Conservation (phyloP, 2,113 vertebrate species). For the Rafetus swinhoei region DNA sequence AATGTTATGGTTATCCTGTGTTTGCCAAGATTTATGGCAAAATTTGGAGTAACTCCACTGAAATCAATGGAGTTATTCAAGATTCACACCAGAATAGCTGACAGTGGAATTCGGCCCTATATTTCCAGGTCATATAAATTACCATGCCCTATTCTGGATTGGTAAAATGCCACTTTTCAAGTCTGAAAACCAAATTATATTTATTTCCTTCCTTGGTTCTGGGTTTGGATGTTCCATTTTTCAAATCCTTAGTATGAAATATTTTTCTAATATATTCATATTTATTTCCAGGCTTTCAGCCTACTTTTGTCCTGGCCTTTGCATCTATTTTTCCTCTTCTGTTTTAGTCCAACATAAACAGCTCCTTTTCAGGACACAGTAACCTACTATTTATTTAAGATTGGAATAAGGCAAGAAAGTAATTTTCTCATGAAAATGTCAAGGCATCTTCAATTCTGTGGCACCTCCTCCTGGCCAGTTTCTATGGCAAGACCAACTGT, state of each 20-base stretch:
- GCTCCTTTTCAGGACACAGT: constrained; percentile 75
- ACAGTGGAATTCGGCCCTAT: not conserved
- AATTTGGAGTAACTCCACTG: not conserved
- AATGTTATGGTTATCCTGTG: accelerated
- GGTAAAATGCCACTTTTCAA: constrained; percentile 13
- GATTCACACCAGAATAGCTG: not conserved
- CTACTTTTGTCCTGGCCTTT: constrained; percentile 76
- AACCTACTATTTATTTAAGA: constrained; percentile 76
- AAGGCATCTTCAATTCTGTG: constrained; percentile 67
- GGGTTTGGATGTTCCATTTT: constrained; percentile 52
- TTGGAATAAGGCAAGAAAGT: constrained; percentile 73
- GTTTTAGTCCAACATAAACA: constrained; percentile 75
- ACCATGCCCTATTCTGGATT: not conserved
- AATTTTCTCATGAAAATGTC: constrained; percentile 74
- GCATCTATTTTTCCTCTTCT: constrained; percentile 66
- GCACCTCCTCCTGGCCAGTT: constrained; percentile 55
- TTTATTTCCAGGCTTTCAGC: constrained; percentile 77
- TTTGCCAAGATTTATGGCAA: not conserved
- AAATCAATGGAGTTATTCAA: not conserved
- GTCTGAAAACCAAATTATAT: constrained; percentile 15
- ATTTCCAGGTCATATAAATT: not conserved
- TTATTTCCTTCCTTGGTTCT: constrained; percentile 43
- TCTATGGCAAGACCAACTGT: constrained; percentile 67
- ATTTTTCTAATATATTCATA: constrained; percentile 65
- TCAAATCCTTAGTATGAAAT: constrained; percentile 65